Conservation (phyloP, 2,888 invertebrate species). For the Cepaea hortensis region DNA sequence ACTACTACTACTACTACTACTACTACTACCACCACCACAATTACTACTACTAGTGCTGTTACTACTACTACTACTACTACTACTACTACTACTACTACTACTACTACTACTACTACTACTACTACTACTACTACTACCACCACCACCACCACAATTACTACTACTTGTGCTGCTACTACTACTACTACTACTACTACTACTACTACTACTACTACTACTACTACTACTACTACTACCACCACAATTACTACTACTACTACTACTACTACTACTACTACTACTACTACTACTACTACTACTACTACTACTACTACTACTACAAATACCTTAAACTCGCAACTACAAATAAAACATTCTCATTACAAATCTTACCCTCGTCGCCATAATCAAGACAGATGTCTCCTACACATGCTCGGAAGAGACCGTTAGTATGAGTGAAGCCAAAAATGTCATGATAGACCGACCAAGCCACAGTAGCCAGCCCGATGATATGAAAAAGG, state of each 20-base stretch:
- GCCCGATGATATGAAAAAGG: neutral
- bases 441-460: neutral
- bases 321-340: neutral
- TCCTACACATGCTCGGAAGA: neutral
- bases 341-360: too few species aligned
- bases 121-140: too few species aligned
- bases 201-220: conserved; percentile 27
- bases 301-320: neutral
- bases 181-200: conserved; percentile 32
- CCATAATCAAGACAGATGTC: too few species aligned
- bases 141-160: too few species aligned
- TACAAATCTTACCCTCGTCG: too few species aligned
- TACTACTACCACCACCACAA: conserved; percentile 21
- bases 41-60: conserved; percentile 8
- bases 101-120: neutral
- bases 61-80: conserved; percentile 30
- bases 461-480: neutral
- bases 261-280: neutral
- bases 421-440: neutral
- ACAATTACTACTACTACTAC: neutral
- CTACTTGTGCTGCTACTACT: neutral
- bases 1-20: conserved; percentile 25
- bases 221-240: neutral
- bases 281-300: neutral
- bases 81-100: conserved; percentile 28